Percentiles rank a stretch among this genome's conserved stretches.
Evolutionary conservation across 2,113 vertebrate species (phyloP).

Genomic region (Anhinga rufa): DNA sequence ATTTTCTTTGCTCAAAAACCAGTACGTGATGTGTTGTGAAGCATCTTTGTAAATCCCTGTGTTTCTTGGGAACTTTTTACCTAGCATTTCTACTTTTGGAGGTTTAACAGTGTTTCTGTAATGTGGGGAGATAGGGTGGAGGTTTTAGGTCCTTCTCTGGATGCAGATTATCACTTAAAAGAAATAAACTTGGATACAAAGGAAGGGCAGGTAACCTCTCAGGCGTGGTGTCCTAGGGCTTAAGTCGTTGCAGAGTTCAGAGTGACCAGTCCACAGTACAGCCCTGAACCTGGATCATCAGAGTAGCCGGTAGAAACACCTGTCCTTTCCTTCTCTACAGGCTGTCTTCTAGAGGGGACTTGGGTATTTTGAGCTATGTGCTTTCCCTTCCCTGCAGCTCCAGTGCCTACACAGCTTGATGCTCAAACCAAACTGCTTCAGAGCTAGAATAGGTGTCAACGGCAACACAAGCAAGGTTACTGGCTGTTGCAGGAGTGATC

Average conservation of each 20-base stretch:
- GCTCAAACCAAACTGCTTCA: not conserved
- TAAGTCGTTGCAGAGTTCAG: not conserved
- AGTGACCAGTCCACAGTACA: not conserved
- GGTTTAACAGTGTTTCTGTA: not conserved
- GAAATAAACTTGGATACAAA: not conserved
- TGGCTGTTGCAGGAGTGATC: not conserved
- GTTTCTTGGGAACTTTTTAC: not conserved
- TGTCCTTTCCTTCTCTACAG: not conserved
- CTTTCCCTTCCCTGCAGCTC: not conserved
- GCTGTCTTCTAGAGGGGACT: not conserved
- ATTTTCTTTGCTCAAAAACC: not conserved
- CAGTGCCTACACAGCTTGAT: not conserved
- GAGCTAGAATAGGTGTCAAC: not conserved
- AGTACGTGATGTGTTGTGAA: not conserved
- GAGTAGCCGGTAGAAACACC: not conserved
- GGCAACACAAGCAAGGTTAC: not conserved
- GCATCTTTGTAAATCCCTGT: not conserved
- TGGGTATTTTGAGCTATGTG: not conserved
- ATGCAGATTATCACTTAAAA: not conserved
- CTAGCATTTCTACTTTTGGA: not conserved
- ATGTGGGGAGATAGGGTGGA: not conserved
- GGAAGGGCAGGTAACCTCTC: not conserved
- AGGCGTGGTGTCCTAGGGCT: rapidly evolving
- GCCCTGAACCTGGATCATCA: not conserved
- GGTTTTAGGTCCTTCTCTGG: not conserved